Evolutionary conservation across 2,113 vertebrate species (phyloP).

Genomic region (Planiliza haematocheilus): DNA sequence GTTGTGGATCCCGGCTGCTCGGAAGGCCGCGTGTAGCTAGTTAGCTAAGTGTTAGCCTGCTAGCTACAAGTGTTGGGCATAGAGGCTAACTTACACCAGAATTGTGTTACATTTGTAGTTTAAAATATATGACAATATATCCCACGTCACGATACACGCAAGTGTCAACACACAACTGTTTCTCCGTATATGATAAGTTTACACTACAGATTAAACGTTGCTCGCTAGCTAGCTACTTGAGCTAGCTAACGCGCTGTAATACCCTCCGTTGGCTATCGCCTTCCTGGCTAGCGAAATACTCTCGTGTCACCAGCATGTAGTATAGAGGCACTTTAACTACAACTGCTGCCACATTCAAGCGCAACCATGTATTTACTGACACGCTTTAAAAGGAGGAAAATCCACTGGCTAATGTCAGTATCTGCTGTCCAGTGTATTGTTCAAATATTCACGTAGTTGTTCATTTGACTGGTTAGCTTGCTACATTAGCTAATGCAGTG

Average conservation of each 20-base stretch:
- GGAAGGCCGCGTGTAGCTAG: slow-evolving; percentile 74
- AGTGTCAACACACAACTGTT: background rate
- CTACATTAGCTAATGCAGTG: slow-evolving; percentile 8
- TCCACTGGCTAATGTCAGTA: background rate
- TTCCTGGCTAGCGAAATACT: slow-evolving; percentile 18
- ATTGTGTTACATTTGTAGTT: background rate
- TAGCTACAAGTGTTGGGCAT: slow-evolving; percentile 41
- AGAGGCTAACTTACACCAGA: slow-evolving; percentile 44
- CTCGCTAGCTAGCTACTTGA: slow-evolving; percentile 24
- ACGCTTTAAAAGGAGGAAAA: background rate
- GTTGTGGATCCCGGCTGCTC: slow-evolving; percentile 49
- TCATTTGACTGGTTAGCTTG: slow-evolving; percentile 13
- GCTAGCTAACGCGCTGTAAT: slow-evolving; percentile 42
- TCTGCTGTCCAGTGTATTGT: no score
- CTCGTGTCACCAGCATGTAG: slow-evolving; percentile 40
- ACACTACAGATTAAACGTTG: background rate
- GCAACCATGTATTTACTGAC: background rate
- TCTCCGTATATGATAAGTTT: background rate
- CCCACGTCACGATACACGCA: background rate
- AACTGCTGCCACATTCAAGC: background rate
- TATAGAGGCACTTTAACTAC: slow-evolving; percentile 24
- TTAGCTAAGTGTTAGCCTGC: slow-evolving; percentile 59
- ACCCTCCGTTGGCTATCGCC: slow-evolving; percentile 23
- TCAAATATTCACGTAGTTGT: background rate
- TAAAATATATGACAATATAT: background rate